Evolutionary conservation across 23 tunicate genomes (phyloP).

Genomic region (Trididemnum clinides): DNA sequence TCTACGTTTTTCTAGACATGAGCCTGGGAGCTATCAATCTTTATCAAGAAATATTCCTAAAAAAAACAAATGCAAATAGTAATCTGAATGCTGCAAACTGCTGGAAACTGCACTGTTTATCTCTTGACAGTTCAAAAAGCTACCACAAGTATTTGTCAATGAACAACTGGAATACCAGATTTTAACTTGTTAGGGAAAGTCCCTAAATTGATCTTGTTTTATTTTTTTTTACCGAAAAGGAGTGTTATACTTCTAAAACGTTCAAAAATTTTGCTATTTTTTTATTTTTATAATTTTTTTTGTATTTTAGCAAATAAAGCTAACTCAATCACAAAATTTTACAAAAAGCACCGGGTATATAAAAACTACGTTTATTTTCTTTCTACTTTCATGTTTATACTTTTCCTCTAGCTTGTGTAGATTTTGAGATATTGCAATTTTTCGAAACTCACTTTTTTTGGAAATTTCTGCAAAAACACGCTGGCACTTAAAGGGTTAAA

Average conservation of each 20-base stretch:
- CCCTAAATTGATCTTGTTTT: constrained; percentile 28
- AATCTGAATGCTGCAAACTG: constrained; percentile 30
- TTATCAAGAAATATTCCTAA: constrained; percentile 22
- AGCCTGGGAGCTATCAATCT: constrained; percentile 8
- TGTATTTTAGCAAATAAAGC: constrained; percentile 19
- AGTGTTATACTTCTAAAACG: constrained; percentile 12
- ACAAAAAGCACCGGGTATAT: too few relatives aligned
- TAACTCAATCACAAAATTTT: constrained; percentile 22
- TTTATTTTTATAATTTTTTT: neutral
- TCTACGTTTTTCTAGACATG: constrained; percentile 16
- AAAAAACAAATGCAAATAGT: constrained; percentile 30
- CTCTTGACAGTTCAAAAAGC: constrained; percentile 8
- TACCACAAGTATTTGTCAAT: constrained; percentile 16
- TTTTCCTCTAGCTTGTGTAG: constrained; percentile 30
- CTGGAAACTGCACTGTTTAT: neutral
- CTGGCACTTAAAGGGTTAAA: too few relatives aligned
- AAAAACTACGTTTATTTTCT: constrained; percentile 17
- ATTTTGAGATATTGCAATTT: constrained; percentile 26
- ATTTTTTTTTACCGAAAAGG: constrained; percentile 12
- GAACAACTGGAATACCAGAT: constrained; percentile 5
- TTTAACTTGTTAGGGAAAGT: constrained; percentile 10
- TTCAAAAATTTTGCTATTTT: constrained; percentile 11
- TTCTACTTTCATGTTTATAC: constrained; percentile 11
- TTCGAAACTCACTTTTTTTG: constrained; percentile 13
- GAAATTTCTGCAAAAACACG: constrained; percentile 20